Evolutionary conservation across 2,113 vertebrate genomes (phyloP).

Genomic region (Prinia subflava): DNA sequence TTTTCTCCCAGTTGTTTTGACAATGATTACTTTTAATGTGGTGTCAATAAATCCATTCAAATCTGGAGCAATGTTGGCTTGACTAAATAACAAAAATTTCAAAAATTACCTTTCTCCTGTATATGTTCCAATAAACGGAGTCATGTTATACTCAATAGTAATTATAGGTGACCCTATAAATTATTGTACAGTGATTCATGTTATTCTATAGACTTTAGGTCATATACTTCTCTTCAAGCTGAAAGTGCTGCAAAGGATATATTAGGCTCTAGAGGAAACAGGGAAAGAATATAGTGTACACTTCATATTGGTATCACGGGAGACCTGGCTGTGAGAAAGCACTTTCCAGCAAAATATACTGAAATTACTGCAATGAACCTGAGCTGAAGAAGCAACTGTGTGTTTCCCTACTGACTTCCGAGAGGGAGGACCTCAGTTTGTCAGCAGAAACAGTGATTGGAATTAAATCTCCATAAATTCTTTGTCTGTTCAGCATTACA

Average conservation of each 20-base stretch:
- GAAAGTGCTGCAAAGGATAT: conserved; percentile 26
- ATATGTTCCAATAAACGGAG: not conserved
- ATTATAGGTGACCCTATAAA: conserved; percentile 12
- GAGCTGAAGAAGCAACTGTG: not conserved
- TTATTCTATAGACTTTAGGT: conserved; percentile 44
- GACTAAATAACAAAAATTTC: not conserved
- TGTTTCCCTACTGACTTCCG: not conserved
- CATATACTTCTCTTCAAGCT: conserved; percentile 33
- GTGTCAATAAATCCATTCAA: not conserved
- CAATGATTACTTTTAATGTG: not conserved
- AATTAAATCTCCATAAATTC: not conserved
- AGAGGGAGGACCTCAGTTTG: not conserved
- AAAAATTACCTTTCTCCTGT: not conserved
- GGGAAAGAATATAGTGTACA: conserved; percentile 16
- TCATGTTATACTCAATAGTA: not conserved
- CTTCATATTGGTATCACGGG: not conserved
- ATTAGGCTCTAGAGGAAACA: conserved; percentile 34
- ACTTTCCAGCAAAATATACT: conserved; percentile 20
- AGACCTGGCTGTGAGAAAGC: conserved; percentile 16
- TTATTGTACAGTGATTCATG: conserved; percentile 37
- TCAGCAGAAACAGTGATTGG: not conserved
- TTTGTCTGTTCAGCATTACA: not conserved
- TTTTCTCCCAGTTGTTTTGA: not conserved
- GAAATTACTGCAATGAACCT: conserved; percentile 24
- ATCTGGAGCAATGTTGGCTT: not conserved